phyloP scores from a whole-genome alignment of 2,888 invertebrate species.

The Aphrophora alni region DNA sequence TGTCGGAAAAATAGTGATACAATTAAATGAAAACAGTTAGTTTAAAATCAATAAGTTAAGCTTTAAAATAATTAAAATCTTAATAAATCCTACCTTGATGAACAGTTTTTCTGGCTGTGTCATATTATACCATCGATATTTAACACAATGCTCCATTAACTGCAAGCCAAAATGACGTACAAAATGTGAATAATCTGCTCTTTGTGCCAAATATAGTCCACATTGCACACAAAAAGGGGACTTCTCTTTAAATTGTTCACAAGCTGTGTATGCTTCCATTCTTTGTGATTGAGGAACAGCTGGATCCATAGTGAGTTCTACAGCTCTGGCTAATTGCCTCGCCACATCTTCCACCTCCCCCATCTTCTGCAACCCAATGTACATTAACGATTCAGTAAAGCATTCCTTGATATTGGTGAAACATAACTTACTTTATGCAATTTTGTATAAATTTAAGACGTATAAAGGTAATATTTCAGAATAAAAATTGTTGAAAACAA shows the following conservation, averaged over 20 bases:
- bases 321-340: conserved; percentile 70
- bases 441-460: too few species aligned
- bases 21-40: too few species aligned
- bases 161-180: conserved; percentile 92
- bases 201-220: conserved; percentile 79
- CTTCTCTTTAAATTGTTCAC: conserved; percentile 65
- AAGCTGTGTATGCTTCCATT: conserved; percentile 82
- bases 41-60: too few species aligned
- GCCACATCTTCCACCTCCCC: conserved; percentile 46
- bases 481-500: too few species aligned
- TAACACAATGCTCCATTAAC: conserved; percentile 91
- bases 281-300: conserved; percentile 76
- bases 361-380: conserved; percentile 36
- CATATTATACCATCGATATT: conserved; percentile 91
- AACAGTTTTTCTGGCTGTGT: conserved; percentile 86
- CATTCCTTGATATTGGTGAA: too few species aligned
- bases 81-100: conserved; percentile 69
- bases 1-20: too few species aligned
- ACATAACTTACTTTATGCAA: too few species aligned
- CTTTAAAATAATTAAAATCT: not conserved
- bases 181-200: conserved; percentile 74
- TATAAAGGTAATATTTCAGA: too few species aligned
- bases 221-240: conserved; percentile 89
- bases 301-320: conserved; percentile 84
- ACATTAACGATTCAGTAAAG: too few species aligned